Evolutionary conservation across 2,113 vertebrate genomes (phyloP), one percentile per base, ranked within the genome.

Genomic region (Nematolebias whitei): DNA sequence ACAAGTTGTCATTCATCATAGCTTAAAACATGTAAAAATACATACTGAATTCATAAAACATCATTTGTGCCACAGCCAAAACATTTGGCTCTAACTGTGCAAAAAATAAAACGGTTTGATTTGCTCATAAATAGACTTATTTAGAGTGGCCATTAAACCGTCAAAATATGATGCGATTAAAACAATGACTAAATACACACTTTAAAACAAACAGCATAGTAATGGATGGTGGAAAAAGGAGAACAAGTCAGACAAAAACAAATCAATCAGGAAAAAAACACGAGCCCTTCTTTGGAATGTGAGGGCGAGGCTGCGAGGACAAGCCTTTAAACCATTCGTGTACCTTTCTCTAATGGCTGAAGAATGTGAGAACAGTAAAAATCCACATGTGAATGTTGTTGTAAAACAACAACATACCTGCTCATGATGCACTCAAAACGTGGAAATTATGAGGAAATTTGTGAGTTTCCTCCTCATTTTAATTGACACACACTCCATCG

Each of bases 311-410:
- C 29, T 50, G 16, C 64, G 65, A 66, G 72, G 71, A 79, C 38
- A 26, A 71, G 56, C 18, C 2, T 75, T 53, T 71, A 61, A 55
- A 66, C 54, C 58, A 59, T 64, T 79, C 49, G 68, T 73, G 80
- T 82, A 56, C 55, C 32, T 52, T 66, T 48, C 76, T 66, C 74
- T 87, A 82, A 82, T 72, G 48, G 40, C 58, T 63, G 13, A 74
- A 80, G 81, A 83, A 88, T 79, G 71, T 44, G 2, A 67, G 43
- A 74, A 81, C 85, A 79, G 68, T 18, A 41, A 70, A 75, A 71
- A 67, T 68, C 57, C 38, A 47, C 59, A 61, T 63, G 26, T 56
- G 57, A 5, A 44, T 41, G 13, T 7, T 2, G n/a, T 43, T 78
- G 12, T 38, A 54, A 15, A n/a, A 71, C 20, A n/a, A 71, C 20